A percentile compares a stretch with the other conserved stretches of the same genome.
phyloP scores from a whole-genome alignment of 2,113 vertebrate species.

The Holacanthus passer region DNA sequence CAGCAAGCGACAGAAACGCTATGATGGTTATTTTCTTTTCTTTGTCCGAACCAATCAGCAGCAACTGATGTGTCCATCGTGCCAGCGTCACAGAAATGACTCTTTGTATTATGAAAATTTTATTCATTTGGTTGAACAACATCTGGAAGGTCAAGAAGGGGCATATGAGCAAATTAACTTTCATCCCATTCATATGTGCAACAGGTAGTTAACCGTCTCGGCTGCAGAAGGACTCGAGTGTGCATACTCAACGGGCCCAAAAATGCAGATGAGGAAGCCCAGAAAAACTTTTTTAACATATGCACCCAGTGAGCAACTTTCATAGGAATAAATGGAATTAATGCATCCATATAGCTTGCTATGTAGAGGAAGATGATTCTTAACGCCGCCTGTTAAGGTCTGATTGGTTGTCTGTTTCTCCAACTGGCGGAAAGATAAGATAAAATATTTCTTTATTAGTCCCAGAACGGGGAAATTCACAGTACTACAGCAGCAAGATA shows the following conservation, averaged over 20 bases:
- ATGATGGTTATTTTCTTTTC: neutral
- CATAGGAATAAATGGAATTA: neutral
- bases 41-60: neutral
- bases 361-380: neutral
- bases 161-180: neutral
- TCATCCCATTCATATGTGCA: neutral
- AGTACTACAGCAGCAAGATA: too few relatives aligned
- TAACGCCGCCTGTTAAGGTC: neutral
- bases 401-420: neutral
- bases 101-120: too few relatives aligned
- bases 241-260: neutral
- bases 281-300: neutral
- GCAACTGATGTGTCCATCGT: neutral
- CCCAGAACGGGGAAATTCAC: too few relatives aligned
- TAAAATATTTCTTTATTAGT: too few relatives aligned
- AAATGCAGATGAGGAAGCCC: neutral
- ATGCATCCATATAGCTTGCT: neutral
- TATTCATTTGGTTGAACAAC: neutral
- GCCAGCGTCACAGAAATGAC: too few relatives aligned
- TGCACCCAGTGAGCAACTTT: neutral
- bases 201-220: neutral
- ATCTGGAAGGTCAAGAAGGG: neutral
- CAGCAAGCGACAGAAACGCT: neutral
- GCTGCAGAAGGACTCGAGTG: neutral
- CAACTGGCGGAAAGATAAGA: neutral